Evolutionary conservation across 2,113 vertebrate species (phyloP).

Genomic region (Phalacrocorax aristotelis): DNA sequence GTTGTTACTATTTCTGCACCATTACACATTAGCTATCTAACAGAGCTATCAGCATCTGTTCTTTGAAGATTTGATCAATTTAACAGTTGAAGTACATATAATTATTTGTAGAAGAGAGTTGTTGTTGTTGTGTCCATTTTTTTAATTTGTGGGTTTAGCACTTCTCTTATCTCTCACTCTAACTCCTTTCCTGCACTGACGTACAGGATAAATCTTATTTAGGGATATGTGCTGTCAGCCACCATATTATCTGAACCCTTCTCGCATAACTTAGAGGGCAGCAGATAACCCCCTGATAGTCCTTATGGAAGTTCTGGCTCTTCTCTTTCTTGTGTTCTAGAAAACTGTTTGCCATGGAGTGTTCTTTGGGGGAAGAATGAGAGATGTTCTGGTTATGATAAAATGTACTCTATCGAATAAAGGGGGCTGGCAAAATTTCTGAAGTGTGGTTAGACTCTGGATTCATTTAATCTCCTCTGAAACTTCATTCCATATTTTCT

Average conservation of each 20-base stretch:
- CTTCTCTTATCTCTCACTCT: neutral
- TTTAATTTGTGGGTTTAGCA: neutral
- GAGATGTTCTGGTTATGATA: conserved; percentile 42
- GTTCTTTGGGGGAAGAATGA: neutral
- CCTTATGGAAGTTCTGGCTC: neutral
- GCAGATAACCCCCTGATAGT: neutral
- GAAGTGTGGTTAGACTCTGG: neutral
- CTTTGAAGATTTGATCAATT: neutral
- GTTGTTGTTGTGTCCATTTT: neutral
- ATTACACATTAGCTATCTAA: neutral
- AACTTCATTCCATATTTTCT: conserved; percentile 2
- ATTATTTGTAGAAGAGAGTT: neutral
- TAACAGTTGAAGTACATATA: neutral
- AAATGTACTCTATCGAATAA: conserved; percentile 21
- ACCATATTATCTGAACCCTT: neutral
- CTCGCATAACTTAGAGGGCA: neutral
- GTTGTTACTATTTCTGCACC: neutral
- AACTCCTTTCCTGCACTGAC: neutral
- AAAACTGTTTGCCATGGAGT: neutral
- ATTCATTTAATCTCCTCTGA: conserved; percentile 8
- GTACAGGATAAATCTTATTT: neutral
- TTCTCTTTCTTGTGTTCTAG: neutral
- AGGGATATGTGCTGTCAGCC: neutral
- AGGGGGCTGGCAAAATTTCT: neutral
- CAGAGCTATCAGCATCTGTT: neutral